phyloP scores from a whole-genome alignment of 1,140 invertebrate genomes.

The Nephila pilipes region DNA sequence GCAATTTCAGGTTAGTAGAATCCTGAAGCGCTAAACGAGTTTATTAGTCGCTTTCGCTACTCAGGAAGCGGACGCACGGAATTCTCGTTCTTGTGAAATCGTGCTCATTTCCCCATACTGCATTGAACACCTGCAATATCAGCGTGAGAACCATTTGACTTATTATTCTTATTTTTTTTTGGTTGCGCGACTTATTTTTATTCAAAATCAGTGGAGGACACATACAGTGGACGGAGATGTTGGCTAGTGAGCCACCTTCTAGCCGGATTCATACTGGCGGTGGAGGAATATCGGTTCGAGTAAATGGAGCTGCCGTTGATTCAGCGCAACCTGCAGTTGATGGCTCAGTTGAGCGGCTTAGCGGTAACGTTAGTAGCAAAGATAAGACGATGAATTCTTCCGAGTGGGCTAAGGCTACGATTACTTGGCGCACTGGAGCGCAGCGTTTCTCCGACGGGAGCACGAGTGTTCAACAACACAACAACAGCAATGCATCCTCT shows the following conservation, averaged over 20 bases:
- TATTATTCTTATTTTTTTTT: background rate
- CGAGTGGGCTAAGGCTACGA: constrained; percentile 68
- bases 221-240: constrained; percentile 32
- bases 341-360: constrained; percentile 52
- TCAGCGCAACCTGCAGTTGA: background rate
- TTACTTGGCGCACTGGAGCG: constrained; percentile 73
- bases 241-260: constrained; percentile 73
- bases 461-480: background rate
- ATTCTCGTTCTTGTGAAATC: constrained; percentile 9
- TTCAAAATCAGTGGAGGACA: constrained; percentile 9
- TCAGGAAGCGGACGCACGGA: background rate
- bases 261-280: constrained; percentile 66
- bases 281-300: constrained; percentile 72
- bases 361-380: constrained; percentile 57
- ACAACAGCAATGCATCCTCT: constrained; percentile 55
- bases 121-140: background rate
- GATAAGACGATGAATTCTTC: constrained; percentile 50
- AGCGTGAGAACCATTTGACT: background rate
- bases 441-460: constrained; percentile 39
- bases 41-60: constrained; percentile 58
- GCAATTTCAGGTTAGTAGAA: constrained; percentile 69
- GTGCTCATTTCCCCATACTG: background rate
- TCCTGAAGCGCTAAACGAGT: constrained; percentile 27
- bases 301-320: constrained; percentile 65
- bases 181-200: background rate